A percentile compares a stretch with the other conserved stretches of the same genome.
Conservation (phyloP, 2,888 invertebrate genomes). For the Cerceris rybyensis region DNA sequence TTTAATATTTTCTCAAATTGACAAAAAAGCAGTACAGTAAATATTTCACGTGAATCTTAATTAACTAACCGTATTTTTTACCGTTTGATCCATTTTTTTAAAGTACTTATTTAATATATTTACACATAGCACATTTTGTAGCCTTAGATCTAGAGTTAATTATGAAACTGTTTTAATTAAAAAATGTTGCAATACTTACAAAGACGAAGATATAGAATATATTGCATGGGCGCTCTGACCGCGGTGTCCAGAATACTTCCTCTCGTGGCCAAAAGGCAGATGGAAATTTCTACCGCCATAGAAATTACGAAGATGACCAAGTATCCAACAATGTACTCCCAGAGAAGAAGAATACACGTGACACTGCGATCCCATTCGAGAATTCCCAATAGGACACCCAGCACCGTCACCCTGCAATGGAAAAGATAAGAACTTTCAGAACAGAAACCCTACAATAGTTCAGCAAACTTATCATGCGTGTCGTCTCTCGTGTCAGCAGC, state of each 20-base stretch:
- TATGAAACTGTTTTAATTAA: background rate
- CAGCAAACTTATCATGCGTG: constrained; percentile 20
- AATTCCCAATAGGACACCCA: constrained; percentile 84
- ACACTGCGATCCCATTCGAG: constrained; percentile 84
- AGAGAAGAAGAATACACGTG: constrained; percentile 83
- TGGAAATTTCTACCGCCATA: constrained; percentile 87
- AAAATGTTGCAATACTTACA: constrained; percentile 83
- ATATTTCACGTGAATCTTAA: too few species aligned
- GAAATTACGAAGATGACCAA: constrained; percentile 84
- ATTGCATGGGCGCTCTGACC: constrained; percentile 89
- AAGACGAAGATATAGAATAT: constrained; percentile 90
- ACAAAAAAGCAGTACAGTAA: too few species aligned
- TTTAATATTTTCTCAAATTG: too few species aligned
- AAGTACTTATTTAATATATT: too few species aligned
- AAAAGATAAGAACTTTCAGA: constrained; percentile 22
- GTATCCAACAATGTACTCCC: constrained; percentile 86
- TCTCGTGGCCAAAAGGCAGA: constrained; percentile 89
- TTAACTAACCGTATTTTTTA: too few species aligned
- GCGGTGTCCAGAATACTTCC: constrained; percentile 91
- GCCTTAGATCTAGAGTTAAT: too few species aligned
- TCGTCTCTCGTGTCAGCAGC: background rate
- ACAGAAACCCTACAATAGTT: background rate
- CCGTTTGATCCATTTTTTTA: too few species aligned
- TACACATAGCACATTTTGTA: too few species aligned
- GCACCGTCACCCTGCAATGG: constrained; percentile 85